Base-by-base conservation (phyloP, 2,888 invertebrate species). In the Micropterix aruncella region DNA sequence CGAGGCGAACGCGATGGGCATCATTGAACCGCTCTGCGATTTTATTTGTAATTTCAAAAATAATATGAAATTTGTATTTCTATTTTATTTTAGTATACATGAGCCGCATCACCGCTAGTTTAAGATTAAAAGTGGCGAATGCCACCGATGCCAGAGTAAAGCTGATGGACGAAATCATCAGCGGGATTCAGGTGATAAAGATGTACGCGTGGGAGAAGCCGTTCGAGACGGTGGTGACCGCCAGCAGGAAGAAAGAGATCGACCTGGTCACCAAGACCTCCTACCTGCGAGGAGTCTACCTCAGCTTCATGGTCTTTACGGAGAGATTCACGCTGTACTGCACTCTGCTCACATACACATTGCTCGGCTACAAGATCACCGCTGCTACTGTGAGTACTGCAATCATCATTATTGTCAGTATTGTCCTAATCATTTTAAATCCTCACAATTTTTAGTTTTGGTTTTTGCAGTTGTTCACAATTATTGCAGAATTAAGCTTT, bases 121-220 rank as follows among this genome's bases (percentile, higher is more conserved):
- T 80, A 53, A 78, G 96, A 49, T 75, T 79, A 59, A 79, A 79
- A 56, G 90, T 90, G 1, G 94, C 95, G 0, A 66, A 74, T 49
- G 75, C 84, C 59, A 94, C 94, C 0, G 96, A 96, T 62, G 83
- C 85, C 54, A 74, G 96, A 49, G 87, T 96, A 37, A 78, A 90
- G 43, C 73, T 94, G 41, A 96, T 96, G 92, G 91, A 87, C 59
- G 96, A 97, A 73, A 83, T 96, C 53, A 84, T 96, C 49, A 78
- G 79, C 46, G 95, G 93, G 41, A 92, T 97, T 66, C 84, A 92
- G 68, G 90, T 94, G 0, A 88, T 95, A 48, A 95, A 95, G 73
- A 94, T 95, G 92, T 95, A 94, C 58, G 88, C 91, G 2, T 95
- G 95, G 87, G 95, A 95, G 61, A 80, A 80, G 52, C 88, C 92